These are phyloP conservation scores for Castor canadensis DNA, from an alignment of 2,113 vertebrate species.

Conservation along the genomic window DNA sequence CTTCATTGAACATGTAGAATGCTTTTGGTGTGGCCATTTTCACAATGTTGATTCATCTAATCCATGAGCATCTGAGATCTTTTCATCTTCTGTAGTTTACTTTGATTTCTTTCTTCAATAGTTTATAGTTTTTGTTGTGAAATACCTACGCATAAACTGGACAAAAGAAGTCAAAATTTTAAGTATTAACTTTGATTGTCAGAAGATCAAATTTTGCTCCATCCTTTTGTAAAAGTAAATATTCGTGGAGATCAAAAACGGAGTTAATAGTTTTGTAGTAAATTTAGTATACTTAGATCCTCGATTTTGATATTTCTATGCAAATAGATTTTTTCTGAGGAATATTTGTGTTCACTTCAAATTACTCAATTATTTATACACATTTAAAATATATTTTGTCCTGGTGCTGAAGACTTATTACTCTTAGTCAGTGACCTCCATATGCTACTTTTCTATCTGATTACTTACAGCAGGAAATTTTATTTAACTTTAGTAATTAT, in stretches of 20 bases:
- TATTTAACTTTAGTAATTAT: neutral
- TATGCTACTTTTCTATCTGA: neutral
- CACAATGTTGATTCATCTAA: no score
- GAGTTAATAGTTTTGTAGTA: neutral
- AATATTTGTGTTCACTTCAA: no score
- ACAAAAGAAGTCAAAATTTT: no score
- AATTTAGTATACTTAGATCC: neutral
- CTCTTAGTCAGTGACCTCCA: neutral
- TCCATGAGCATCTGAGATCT: no score
- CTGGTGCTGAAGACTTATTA: neutral
- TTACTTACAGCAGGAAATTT: neutral
- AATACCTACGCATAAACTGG: no score
- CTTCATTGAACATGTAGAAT: no score
- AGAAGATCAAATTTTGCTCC: neutral
- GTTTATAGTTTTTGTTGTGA: no score
- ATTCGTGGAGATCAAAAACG: neutral
- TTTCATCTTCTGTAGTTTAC: no score
- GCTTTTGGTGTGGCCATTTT: no score
- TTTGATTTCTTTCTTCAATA: no score
- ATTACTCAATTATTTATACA: no score
- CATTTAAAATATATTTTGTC: neutral
- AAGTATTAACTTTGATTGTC: neutral
- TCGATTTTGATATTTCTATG: neutral
- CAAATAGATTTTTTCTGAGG: neutral
- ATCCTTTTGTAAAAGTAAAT: neutral